Evolutionary conservation across 1,140 invertebrate species (phyloP).

Genomic region (Bombus terrestris): DNA sequence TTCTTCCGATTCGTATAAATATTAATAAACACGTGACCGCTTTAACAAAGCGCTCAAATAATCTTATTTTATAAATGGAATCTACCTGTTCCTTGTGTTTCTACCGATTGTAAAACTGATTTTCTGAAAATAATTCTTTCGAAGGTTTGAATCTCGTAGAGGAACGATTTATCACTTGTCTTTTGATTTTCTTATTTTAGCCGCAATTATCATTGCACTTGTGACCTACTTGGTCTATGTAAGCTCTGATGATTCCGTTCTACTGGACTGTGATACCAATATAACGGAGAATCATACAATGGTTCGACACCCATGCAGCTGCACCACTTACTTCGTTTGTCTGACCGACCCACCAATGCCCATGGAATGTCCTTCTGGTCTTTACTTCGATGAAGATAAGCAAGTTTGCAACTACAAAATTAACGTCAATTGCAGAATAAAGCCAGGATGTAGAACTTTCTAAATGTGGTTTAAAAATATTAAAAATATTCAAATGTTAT

Average conservation of each 20-base stretch:
- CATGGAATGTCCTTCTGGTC: neutral
- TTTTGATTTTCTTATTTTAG: slow-evolving; percentile 26
- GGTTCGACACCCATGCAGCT: slow-evolving; percentile 80
- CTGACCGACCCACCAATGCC: slow-evolving; percentile 79
- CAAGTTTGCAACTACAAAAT: neutral
- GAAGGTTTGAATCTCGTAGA: no score
- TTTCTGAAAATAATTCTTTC: no score
- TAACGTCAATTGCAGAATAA: neutral
- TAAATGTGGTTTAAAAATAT: no score
- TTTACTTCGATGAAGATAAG: neutral
- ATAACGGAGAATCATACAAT: neutral
- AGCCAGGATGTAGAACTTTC: fast-evolving
- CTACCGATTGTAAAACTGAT: no score
- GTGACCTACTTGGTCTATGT: neutral
- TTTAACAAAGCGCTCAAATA: neutral
- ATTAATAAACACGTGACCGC: neutral
- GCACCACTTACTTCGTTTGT: slow-evolving; percentile 85
- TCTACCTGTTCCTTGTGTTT: no score
- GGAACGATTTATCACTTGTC: no score
- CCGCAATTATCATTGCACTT: neutral
- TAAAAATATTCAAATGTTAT: no score
- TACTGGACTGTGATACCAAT: neutral
- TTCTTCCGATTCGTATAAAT: no score
- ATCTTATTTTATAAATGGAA: no score
- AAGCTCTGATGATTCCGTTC: neutral